Evolutionary conservation across 2,797 vertebrate species (phyloP), one percentile per base, ranked within the genome.

Genomic region (Darevskia nairensis): DNA sequence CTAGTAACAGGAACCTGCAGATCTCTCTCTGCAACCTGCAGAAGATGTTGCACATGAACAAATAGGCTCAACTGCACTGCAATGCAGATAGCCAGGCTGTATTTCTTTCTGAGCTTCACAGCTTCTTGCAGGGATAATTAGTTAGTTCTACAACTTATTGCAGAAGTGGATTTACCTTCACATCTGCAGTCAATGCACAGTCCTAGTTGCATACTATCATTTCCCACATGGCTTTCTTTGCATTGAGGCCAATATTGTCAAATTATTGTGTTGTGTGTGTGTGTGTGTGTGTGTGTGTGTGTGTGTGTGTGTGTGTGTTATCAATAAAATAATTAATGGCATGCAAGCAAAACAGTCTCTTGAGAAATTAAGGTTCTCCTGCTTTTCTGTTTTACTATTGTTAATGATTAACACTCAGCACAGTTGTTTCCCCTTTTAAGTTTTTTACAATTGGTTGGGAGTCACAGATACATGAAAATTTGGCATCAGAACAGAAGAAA

Each of bases 371-470:
- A 69, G 68, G 41, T 10, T 3, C 84, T 86, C 25, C 39, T 78
- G 1, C 2, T n/a, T 72, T 29, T 41, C 21, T 64, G 4, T 77
- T 86, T 86, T 89, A 8, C 55, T 44, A 6, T 44, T 35, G 1
- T 72, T 2, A 80, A 8, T n/a, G 50, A 39, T 39, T n/a, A 19
- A 66, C 2, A 50, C 2, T 0, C 1, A 8, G 59, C 84, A 71
- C 4, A 71, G 23, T 17, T 87, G 41, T 89, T 89, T 50, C 10
- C 1, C 68, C 64, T 92, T 59, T n/a, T 7, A 83, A 91, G 69
- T 23, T 0, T 3, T 72, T 76, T 71, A 55, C 1, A 74, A 50
- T 84, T 74, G 68, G 87, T 81, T 41, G 72, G 66, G 76, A 6
- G 87, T 44, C 32, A 6, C 23, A 13, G 17, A 32, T 35, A 50